A percentile compares a stretch with the other conserved stretches of the same genome.
These are phyloP conservation scores for Capitulum mitella DNA, from an alignment of 2,888 invertebrate genomes.

Conservation along the genomic window DNA sequence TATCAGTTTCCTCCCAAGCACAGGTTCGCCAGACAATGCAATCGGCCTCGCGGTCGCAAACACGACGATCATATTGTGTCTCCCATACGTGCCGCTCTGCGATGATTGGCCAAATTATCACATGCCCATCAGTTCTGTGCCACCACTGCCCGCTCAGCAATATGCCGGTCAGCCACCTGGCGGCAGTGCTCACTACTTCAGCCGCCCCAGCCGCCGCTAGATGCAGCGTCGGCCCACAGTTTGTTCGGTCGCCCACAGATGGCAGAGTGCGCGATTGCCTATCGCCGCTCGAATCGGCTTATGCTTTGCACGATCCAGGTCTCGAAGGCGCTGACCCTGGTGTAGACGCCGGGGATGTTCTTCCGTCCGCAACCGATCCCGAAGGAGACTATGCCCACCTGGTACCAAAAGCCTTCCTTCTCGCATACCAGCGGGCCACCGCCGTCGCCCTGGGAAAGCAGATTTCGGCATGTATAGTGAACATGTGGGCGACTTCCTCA, in stretches of 20 bases:
- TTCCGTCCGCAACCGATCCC: constrained; percentile 43
- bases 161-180: neutral
- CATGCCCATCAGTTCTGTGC: neutral
- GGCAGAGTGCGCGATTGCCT: constrained; percentile 27
- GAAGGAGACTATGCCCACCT: constrained; percentile 44
- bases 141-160: neutral
- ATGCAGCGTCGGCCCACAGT: neutral
- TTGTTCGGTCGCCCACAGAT: neutral
- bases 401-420: constrained; percentile 43
- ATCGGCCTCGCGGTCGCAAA: too few species aligned
- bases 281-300: constrained; percentile 25
- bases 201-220: neutral
- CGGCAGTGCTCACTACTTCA: neutral
- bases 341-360: constrained; percentile 46
- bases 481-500: too few species aligned
- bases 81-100: neutral
- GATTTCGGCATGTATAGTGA: too few species aligned
- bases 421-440: constrained; percentile 46
- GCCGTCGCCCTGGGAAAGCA: constrained; percentile 38
- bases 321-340: constrained; percentile 41
- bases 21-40: too few species aligned
- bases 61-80: too few species aligned
- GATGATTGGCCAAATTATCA: constrained; percentile 1
- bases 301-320: constrained; percentile 42
- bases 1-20: too few species aligned